These are phyloP conservation scores for Hycleus cichorii DNA, from an alignment of 1,140 invertebrate species.

Conservation along the genomic window DNA sequence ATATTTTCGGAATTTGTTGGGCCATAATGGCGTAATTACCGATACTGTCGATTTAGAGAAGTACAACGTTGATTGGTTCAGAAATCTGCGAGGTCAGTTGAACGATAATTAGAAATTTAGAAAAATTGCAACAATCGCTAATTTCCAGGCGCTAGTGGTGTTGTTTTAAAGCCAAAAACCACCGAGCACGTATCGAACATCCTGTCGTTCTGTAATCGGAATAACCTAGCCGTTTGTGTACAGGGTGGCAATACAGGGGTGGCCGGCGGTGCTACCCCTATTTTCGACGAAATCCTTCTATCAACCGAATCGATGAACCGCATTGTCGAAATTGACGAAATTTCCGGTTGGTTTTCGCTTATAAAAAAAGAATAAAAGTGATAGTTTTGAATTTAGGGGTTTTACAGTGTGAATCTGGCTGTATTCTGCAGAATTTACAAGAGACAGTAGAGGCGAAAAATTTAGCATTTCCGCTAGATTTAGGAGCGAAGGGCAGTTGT, in stretches of 20 bases:
- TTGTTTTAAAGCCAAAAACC: conserved; percentile 74
- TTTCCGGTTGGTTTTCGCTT: conserved; percentile 56
- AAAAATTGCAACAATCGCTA: not conserved
- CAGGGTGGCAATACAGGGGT: conserved; percentile 92
- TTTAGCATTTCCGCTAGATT: conserved; percentile 89
- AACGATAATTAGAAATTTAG: no score
- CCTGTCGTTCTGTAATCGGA: conserved; percentile 75
- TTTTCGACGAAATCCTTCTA: conserved; percentile 93
- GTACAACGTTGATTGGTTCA: conserved; percentile 90
- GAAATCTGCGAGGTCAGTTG: conserved; percentile 54
- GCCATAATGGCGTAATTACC: conserved; percentile 61
- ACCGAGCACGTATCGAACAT: conserved; percentile 82
- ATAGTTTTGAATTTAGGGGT: conserved; percentile 47
- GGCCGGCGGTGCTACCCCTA: conserved; percentile 85
- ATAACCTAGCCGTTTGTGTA: conserved; percentile 79
- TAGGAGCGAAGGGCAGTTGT: conserved; percentile 96
- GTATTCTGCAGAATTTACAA: conserved; percentile 82
- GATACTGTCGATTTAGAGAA: conserved; percentile 67
- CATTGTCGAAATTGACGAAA: conserved; percentile 71
- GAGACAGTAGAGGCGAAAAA: conserved; percentile 61
- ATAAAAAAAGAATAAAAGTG: not conserved
- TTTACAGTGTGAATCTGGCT: conserved; percentile 83
- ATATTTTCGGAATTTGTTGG: conserved; percentile 69
- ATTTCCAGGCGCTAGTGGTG: conserved; percentile 55
- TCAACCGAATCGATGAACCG: conserved; percentile 81